Conservation (phyloP, 2,113 vertebrate species). For the Onychorhynchus coronatus region DNA sequence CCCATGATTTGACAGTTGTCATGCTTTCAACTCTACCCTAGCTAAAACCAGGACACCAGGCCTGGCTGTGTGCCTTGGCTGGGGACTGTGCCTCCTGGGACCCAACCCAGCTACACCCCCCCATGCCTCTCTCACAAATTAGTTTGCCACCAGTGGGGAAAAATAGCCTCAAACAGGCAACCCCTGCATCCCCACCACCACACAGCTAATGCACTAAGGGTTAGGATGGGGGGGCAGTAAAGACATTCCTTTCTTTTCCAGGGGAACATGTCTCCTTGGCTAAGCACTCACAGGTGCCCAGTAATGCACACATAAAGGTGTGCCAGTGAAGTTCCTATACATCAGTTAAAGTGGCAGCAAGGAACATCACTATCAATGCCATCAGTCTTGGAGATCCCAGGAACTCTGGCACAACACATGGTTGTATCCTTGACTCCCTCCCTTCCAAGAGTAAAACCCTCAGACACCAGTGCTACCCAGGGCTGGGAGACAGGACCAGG, state of each 20-base stretch:
- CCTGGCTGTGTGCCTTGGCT: accelerated
- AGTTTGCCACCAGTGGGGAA: accelerated
- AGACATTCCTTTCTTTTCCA: neutral
- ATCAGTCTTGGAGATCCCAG: neutral
- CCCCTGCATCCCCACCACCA: accelerated
- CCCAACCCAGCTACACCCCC: neutral
- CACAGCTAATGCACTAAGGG: neutral
- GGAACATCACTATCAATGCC: neutral
- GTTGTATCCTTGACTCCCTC: neutral
- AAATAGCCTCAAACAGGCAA: neutral
- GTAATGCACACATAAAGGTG: accelerated
- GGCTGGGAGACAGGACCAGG: neutral
- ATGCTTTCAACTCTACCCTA: neutral
- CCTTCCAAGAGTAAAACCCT: neutral
- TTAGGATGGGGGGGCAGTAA: neutral
- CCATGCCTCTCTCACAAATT: accelerated
- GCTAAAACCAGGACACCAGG: neutral
- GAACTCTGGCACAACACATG: neutral
- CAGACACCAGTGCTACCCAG: neutral
- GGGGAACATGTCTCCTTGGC: neutral
- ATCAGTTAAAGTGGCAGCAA: neutral
- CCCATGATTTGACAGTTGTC: accelerated
- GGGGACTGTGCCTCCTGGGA: neutral
- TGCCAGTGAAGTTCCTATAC: neutral
- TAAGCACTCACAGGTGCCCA: neutral